These are phyloP conservation scores for Drosophila dives DNA, from an alignment of 2,888 invertebrate species.

Conservation along the genomic window DNA sequence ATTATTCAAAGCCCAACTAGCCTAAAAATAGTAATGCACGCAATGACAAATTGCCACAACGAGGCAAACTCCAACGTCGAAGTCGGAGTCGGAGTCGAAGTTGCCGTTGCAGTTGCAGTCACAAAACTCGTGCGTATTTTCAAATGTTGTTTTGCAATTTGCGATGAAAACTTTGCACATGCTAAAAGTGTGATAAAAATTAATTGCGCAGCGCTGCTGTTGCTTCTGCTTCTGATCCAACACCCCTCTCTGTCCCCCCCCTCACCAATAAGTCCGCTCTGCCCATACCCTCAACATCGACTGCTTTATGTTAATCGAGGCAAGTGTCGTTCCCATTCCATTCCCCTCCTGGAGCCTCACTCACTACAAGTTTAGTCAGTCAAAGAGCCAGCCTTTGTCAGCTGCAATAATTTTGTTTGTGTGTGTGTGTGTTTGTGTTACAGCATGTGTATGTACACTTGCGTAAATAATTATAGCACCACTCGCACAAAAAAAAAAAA, in stretches of 20 bases:
- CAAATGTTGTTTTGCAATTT: constrained; percentile 32
- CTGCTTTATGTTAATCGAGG: constrained; percentile 68
- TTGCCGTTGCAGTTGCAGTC: not conserved
- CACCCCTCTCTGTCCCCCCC: not conserved
- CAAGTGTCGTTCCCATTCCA: constrained; percentile 54
- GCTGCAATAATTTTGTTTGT: constrained; percentile 23
- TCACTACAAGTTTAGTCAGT: constrained; percentile 57
- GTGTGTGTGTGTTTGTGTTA: constrained; percentile 12
- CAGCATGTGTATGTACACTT: not conserved
- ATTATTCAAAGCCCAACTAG: constrained; percentile 68
- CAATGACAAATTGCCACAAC: constrained; percentile 72
- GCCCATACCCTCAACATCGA: constrained; percentile 25
- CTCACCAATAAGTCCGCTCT: too few relatives aligned
- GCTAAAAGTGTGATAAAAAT: constrained; percentile 83
- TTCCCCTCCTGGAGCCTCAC: constrained; percentile 21
- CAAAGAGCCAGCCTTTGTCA: constrained; percentile 62
- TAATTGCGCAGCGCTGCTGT: constrained; percentile 81
- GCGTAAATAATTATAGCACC: not conserved
- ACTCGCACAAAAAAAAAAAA: not conserved
- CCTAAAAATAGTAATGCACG: constrained; percentile 55
- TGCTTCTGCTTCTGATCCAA: constrained; percentile 23
- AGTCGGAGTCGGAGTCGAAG: not conserved
- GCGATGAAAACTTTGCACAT: constrained; percentile 65
- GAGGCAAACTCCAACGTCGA: constrained; percentile 10
- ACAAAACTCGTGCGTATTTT: constrained; percentile 37